Percentiles rank a stretch among this genome's conserved stretches.
Evolutionary conservation across 2,113 vertebrate genomes (phyloP).

Genomic region (Oncorhynchus clarkii): DNA sequence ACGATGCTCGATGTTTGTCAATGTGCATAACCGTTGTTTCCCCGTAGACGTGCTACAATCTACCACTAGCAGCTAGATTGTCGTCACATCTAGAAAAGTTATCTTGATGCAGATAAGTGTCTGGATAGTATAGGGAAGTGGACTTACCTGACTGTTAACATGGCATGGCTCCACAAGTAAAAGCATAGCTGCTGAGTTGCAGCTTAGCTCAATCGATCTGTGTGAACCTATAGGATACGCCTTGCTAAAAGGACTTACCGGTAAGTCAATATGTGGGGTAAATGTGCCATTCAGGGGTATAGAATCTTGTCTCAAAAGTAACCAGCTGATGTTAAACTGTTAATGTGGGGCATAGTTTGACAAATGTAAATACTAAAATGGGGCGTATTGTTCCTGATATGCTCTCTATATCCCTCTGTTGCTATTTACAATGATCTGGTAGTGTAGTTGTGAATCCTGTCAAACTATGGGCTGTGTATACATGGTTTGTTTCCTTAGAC

Average conservation of each 20-base stretch:
- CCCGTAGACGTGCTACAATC: not conserved
- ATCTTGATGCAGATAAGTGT: not conserved
- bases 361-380: not conserved
- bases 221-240: not conserved
- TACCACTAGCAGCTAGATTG: not conserved
- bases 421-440: slow-evolving; percentile 9
- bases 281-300: slow-evolving; percentile 23
- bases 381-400: not conserved
- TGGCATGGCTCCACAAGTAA: not conserved
- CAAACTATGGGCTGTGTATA: slow-evolving; percentile 27
- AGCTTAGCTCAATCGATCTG: not conserved
- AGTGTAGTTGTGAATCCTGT: not conserved
- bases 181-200: not conserved
- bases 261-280: slow-evolving; percentile 8
- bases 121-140: not conserved
- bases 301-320: not conserved
- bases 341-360: not conserved
- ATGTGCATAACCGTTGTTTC: not conserved
- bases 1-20: not conserved
- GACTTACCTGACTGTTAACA: not conserved
- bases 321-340: not conserved
- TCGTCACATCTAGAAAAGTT: not conserved
- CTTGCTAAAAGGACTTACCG: not conserved
- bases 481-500: slow-evolving; percentile 20
- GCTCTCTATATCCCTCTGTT: slow-evolving; percentile 15